Evolutionary conservation across 2,888 invertebrate genomes (phyloP), one percentile per base, ranked within the genome.

Genomic region (Leucozona laternaria): DNA sequence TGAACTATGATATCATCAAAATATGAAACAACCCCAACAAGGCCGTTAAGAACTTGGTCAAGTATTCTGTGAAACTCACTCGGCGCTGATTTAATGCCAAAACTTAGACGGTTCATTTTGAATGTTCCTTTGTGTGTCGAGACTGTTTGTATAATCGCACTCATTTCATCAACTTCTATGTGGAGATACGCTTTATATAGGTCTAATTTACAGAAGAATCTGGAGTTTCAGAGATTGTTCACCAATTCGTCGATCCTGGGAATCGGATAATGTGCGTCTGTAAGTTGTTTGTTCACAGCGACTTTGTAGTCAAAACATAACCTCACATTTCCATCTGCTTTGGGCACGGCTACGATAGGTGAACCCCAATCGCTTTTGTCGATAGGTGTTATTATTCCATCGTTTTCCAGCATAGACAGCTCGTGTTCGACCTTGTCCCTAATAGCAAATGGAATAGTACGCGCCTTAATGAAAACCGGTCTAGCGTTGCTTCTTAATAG

Each of bases 171-270:
- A 4, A 73, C 73, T 48, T 76, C 72, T 45, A 60, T 13, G 37
- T 40, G 60, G 8, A 89, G 70, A 80, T 90, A 89, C 20, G 89
- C 89, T 66, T 90, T 89, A 50, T 71, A 89, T 6, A 90, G 48
- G 64, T 90, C 89, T 37, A 37, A 2, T 4, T 37, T 37, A 13
- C 37, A 37, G 4, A 37, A 37, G n/a, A 15, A 40, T 3, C 13
- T 40, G 15, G 40, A 13, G 4, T 40, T 40, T 2, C n/a, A n/a
- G 5, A 40, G n/a, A 5, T 40, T 13, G n/a, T 15, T 13, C 13
- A 11, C 50, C 11, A 37, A 11, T 1, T 50, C 25, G 8, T 20
- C 20, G 17, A 11, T 25, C 5, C 28, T 5, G 11, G 20, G 34
- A 64, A 89, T 90, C 60, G 22, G 60, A 25, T 60, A 60, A 40